Evolutionary conservation across 2,113 vertebrate genomes (phyloP).

Genomic region (Eonycteris spelaea): DNA sequence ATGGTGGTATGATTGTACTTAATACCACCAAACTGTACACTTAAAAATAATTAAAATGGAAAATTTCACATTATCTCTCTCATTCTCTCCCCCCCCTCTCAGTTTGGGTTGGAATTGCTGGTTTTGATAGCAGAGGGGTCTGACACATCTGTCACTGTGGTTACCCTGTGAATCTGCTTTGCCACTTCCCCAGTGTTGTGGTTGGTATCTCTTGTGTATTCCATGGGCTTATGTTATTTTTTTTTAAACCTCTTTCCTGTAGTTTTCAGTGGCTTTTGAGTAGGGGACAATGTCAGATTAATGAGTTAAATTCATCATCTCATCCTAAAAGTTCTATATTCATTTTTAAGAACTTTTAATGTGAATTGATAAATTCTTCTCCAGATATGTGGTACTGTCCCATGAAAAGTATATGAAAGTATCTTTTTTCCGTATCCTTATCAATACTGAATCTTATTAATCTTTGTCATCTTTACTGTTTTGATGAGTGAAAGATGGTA

Average conservation of each 20-base stretch:
- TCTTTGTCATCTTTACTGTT: not conserved
- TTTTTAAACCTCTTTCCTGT: not conserved
- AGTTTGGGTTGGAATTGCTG: not conserved
- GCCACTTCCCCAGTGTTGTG: not conserved
- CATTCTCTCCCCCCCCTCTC: not conserved
- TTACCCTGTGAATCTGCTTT: not conserved
- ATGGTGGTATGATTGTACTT: not conserved
- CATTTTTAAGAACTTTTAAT: not conserved
- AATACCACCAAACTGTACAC: not conserved
- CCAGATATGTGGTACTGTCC: not conserved
- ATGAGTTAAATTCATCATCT: not conserved
- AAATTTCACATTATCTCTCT: not conserved
- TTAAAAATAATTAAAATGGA: not conserved
- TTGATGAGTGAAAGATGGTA: not conserved
- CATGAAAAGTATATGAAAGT: not conserved
- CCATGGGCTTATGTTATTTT: not conserved
- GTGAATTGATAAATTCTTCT: not conserved
- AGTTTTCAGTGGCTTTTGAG: not conserved
- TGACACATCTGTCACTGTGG: not conserved
- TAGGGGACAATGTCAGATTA: not conserved
- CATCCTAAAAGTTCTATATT: not conserved
- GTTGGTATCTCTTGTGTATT: not conserved
- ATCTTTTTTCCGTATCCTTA: not conserved
- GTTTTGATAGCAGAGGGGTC: not conserved
- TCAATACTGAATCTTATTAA: not conserved